Evolutionary conservation across 1,140 invertebrate genomes (phyloP), one percentile per base, ranked within the genome.

Genomic region (Drosophila orena): DNA sequence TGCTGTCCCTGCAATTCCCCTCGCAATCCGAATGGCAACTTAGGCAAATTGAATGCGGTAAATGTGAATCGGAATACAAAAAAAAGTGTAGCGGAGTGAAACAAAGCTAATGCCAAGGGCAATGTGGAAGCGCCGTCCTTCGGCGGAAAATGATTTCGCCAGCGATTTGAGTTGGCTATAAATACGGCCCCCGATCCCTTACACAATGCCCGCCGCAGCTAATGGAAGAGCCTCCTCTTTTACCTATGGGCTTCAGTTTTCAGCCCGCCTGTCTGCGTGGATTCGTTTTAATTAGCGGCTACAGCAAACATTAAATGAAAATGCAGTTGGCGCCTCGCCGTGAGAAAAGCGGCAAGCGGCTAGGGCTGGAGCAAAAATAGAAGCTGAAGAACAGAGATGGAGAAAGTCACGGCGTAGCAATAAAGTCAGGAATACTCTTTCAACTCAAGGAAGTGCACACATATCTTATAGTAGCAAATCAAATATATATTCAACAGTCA

Each of bases 201-300:
- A 56, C 66, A 56, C 34, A 69, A 56, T 56, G 38, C 42, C 34
- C 56, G 68, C 27, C 43, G 8, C 42, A 10, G 64, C 68, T 71
- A 71, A 71, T 71, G 68, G 68, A 71, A 47, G 5, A 22, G 24
- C 40, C 40, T 27, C 8, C 42, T 6, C 24, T 17, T 40, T 17
- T 40, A 12, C 44, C 44, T n/a, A 20, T 47, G 20, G 24, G 20
- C 20, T 46, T 35, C 42, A 15, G 30, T 34, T 46, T 69, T 44
- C 64, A 53, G 47, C 46, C 65, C 4, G 47, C 60, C 64, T 57
- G 66, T 70, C 65, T 70, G 20, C 66, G 50, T 70, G 64, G 68
- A 88, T 88, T 88, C 75, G 72, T 88, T 88, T 88, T 79, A 88
- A 88, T 88, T 88, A 88, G 79, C 75, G 69, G 54, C 38, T 35